Conservation (phyloP, 2,113 vertebrate genomes). For the Heterotis niloticus region DNA sequence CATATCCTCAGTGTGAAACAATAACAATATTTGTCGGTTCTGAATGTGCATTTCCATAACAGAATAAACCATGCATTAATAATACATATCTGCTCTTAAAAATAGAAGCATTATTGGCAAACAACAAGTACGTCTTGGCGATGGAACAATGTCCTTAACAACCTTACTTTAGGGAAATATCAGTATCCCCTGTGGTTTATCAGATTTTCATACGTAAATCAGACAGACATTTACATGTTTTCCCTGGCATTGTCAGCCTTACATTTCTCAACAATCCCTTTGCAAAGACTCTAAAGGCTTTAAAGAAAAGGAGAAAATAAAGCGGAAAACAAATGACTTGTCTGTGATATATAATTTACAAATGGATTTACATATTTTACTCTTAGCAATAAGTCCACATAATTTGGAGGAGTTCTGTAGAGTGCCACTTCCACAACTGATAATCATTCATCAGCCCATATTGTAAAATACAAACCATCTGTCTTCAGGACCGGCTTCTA, state of each 20-base stretch:
- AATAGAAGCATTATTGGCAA: neutral
- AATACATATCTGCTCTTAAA: neutral
- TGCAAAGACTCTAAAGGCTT: neutral
- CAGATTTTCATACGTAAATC: neutral
- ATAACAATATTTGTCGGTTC: too few relatives aligned
- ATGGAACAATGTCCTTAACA: neutral
- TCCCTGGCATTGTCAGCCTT: too few relatives aligned
- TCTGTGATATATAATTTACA: constrained; percentile 17
- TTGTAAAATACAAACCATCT: constrained; percentile 6
- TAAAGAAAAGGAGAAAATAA: neutral
- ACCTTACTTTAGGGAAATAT: neutral
- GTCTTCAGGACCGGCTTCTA: neutral
- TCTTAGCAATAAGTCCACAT: constrained; percentile 3
- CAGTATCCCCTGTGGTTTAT: neutral
- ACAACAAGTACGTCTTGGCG: neutral
- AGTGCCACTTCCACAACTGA: neutral
- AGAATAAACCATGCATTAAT: neutral
- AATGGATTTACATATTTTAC: neutral
- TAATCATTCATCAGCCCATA: neutral
- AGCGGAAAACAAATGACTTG: neutral
- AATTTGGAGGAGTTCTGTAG: constrained; percentile 2
- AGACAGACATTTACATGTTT: neutral
- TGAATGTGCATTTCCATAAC: neutral
- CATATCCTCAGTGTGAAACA: too few relatives aligned
- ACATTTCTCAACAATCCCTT: neutral